These are phyloP conservation scores for Mycteria americana DNA, from an alignment of 2,797 vertebrate genomes.

Conservation along the genomic window DNA sequence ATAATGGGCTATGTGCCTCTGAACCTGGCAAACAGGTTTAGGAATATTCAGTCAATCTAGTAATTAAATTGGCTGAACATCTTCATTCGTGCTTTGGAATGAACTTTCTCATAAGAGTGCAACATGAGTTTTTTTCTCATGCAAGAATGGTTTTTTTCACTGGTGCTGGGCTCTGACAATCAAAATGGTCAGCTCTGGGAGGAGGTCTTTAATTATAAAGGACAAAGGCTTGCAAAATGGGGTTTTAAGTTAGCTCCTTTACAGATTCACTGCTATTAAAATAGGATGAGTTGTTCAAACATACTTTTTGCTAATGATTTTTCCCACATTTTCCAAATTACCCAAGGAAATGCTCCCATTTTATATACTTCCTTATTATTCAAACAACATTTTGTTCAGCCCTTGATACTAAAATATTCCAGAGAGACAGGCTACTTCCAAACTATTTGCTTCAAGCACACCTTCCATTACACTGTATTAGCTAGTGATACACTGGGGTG, in stretches of 20 bases:
- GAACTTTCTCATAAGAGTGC: background rate
- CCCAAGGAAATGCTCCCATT: background rate
- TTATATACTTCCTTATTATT: background rate
- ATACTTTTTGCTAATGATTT: background rate
- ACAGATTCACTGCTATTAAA: background rate
- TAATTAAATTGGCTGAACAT: slow-evolving; percentile 65
- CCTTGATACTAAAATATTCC: slow-evolving; percentile 18
- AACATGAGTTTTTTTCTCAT: background rate
- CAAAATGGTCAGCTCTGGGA: background rate
- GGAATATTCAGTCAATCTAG: slow-evolving; percentile 44
- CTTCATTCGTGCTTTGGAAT: slow-evolving; percentile 18
- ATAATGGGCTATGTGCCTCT: background rate
- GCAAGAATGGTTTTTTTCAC: background rate
- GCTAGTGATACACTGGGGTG: background rate
- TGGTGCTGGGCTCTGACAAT: background rate
- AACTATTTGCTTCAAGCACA: slow-evolving; percentile 18
- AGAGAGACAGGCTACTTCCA: background rate
- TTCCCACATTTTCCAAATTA: background rate
- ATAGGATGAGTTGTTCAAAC: background rate
- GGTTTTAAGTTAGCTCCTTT: background rate
- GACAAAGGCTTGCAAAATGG: background rate
- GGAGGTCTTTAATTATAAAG: background rate
- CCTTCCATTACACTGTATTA: background rate
- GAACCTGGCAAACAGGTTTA: slow-evolving; percentile 37
- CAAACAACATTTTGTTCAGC: slow-evolving; percentile 1